Base-by-base conservation (phyloP, 1,140 invertebrate genomes). In the Ericerus pela region DNA sequence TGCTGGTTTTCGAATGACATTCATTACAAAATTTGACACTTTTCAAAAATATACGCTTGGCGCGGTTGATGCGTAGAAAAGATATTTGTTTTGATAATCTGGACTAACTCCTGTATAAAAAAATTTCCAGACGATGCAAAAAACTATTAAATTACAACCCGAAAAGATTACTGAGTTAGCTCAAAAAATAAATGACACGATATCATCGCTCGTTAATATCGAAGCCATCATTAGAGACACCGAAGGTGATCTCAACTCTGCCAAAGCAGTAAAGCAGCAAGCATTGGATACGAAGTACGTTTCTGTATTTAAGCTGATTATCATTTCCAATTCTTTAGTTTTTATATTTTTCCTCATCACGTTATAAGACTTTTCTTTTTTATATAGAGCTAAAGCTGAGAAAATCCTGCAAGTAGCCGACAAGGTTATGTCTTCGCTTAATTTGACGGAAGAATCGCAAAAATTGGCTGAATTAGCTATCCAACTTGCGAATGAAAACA, bases 191-290 rank as follows among this genome's bases (percentile, higher is more conserved):
- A 87, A 89, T 64, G 72, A 79, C 16, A 90, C 89, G 6, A 85
- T 96, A 5, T 77, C 79, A 2, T 84, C 84, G 8, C 70, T 96
- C 4, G 91, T 85, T 28, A 80, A 96, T 66, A 92, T 94, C 56
- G 88, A 96, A 63, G 75, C 77, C 57, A 96, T 96, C 62, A 80
- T 96, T 33, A 73, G 75, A 22, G 91, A 84, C 47, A 96, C 94
- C 0, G 77, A 78, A 52, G 77, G 79, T 28, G 86, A 93, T 69
- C 70, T 93, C 43, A 70, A 75, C 24, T 70, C 72, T 60, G 91
- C 91, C 0, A 78, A 84, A 61, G 63, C 72, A 5, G 72, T 96
- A 0, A 89, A 92, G 65, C 68, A 75, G 54, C 74, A 77, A 61
- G 89, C 91, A 1, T 84, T 88, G 60, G 64, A 68, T 22, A 80